phyloP scores from a whole-genome alignment of 2,797 vertebrate genomes.

The Notolepis coatsorum region DNA sequence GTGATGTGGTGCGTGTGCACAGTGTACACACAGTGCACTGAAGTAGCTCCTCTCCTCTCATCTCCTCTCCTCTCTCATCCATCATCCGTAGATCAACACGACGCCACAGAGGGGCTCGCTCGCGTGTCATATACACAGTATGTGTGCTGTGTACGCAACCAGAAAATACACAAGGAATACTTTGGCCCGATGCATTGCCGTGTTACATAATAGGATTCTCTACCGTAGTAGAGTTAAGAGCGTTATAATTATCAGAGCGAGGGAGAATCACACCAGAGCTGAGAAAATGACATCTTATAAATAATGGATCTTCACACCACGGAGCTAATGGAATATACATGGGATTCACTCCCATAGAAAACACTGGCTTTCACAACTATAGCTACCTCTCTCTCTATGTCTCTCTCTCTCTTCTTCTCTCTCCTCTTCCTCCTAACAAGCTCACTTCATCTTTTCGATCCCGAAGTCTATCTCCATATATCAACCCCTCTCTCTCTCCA shows the following conservation, averaged over 20 bases:
- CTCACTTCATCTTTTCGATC: too few relatives aligned
- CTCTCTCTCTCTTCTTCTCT: too few relatives aligned
- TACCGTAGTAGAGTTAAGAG: neutral
- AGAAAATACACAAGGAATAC: slow-evolving; percentile 36
- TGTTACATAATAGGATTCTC: slow-evolving; percentile 14
- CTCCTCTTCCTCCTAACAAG: too few relatives aligned
- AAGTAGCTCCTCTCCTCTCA: slow-evolving; percentile 25
- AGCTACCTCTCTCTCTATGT: too few relatives aligned
- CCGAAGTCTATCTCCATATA: too few relatives aligned
- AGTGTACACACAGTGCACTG: slow-evolving; percentile 15
- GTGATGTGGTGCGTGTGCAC: slow-evolving; percentile 5
- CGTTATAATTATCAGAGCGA: too few relatives aligned
- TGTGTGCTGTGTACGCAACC: slow-evolving; percentile 30
- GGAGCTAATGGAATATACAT: slow-evolving; percentile 42
- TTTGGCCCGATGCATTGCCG: slow-evolving; percentile 20
- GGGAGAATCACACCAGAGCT: slow-evolving; percentile 3
- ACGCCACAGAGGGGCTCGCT: slow-evolving; percentile 12
- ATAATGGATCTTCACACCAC: slow-evolving; percentile 21
- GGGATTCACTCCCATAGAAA: too few relatives aligned
- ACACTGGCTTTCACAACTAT: too few relatives aligned
- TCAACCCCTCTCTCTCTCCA: too few relatives aligned
- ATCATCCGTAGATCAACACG: slow-evolving; percentile 38
- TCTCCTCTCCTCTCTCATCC: slow-evolving; percentile 17
- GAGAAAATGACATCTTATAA: slow-evolving; percentile 32
- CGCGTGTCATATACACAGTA: slow-evolving; percentile 46